Base-by-base conservation (phyloP, 2,888 invertebrate species). In the Pseudococcus longispinus region DNA sequence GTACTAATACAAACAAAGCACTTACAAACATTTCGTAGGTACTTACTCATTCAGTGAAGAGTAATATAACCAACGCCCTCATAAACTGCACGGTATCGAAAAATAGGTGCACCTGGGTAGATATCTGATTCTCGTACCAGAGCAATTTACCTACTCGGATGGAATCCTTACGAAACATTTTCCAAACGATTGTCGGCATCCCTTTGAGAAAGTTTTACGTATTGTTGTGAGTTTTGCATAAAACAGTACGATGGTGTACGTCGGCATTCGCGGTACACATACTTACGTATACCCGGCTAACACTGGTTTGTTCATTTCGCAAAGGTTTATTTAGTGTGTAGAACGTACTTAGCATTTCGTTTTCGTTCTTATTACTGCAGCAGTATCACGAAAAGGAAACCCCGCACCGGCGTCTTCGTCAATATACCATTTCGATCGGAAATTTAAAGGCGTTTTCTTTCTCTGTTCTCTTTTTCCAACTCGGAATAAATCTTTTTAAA, bases 341-440 rank as follows among this genome's bases (percentile, higher is more conserved):
- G 55, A 55, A 55, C n/a, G 55, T 55, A 55, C n/a, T 55, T 55
- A 55, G 55, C n/a, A 55, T 55, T 55, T 55, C 55, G 55, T 55
- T 55, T 55, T 55, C 55, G 55, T 55, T 55, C 15, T 55, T 20
- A 55, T 0, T 46, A 55, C n/a, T n/a, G 20, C n/a, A 46, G 15
- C 55, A n/a, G 6, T 55, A 18, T 18, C 6, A n/a, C 55, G 6
- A 55, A 55, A 55, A 55, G 15, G 55, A 55, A 55, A n/a, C 55
- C 55, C 55, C 60, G 11, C 60, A 6, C 13, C 23, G 8, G 60
- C 23, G n/a, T 55, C 55, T 65, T 65, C 65, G 26, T 65, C 55
- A 2, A 1, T 9, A 6, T 3, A 55, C 26, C 23, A 65, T 65
- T 65, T 65, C n/a, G 70, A 70, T 70, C 18, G 29, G 18, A 70